phyloP scores from a whole-genome alignment of 1,140 invertebrate genomes.

The Venturia canescens region DNA sequence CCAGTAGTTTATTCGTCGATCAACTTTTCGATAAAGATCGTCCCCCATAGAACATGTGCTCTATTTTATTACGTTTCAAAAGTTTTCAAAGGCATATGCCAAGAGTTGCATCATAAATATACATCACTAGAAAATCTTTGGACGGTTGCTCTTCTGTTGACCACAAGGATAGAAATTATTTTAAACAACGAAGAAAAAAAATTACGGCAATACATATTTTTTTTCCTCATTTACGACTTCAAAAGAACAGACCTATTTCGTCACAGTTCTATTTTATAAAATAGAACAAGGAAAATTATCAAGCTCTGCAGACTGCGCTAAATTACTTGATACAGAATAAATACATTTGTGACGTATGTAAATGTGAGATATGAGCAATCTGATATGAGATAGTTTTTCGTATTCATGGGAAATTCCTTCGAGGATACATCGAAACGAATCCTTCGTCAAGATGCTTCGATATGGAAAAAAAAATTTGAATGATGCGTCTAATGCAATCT shows the following conservation, averaged over 20 bases:
- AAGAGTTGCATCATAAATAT: neutral
- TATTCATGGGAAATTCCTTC: neutral
- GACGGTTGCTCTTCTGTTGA: no score
- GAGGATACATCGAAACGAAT: constrained; percentile 31
- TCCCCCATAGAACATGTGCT: neutral
- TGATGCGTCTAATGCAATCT: constrained; percentile 26
- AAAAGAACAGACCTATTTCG: no score
- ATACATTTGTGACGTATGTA: neutral
- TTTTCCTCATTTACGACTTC: no score
- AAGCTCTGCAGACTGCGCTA: no score
- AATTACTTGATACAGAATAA: no score
- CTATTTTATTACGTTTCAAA: neutral
- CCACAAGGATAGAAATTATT: no score
- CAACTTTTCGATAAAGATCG: constrained; percentile 26
- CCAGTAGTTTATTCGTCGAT: constrained; percentile 37
- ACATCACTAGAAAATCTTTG: no score
- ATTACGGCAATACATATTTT: no score
- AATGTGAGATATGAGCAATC: neutral
- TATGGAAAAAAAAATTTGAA: constrained; percentile 46
- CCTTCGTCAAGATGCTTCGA: constrained; percentile 41
- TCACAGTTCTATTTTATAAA: no score
- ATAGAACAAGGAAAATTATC: no score
- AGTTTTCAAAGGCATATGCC: neutral
- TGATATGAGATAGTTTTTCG: neutral
- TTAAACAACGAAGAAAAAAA: no score